Conservation (phyloP, 2,113 vertebrate genomes). For the Silurus meridionalis region DNA sequence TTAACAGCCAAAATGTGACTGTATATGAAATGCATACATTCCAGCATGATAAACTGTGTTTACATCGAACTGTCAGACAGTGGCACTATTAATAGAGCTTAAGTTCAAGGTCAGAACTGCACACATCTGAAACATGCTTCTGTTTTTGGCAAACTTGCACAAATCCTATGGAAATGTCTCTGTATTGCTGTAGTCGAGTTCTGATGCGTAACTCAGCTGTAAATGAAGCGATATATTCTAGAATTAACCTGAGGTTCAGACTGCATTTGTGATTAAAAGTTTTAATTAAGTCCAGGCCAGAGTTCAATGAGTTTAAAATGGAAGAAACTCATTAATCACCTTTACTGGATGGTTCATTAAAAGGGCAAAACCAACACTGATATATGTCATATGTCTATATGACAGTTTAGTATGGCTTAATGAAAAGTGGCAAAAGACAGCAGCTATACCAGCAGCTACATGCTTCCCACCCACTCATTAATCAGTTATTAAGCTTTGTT, state of each 20-base stretch:
- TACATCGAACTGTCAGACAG: not conserved
- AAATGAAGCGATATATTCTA: constrained; percentile 47
- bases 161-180: not conserved
- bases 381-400: not conserved
- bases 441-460: not conserved
- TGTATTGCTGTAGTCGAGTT: not conserved
- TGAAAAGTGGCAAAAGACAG: not conserved
- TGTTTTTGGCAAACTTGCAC: not conserved
- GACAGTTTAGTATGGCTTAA: not conserved
- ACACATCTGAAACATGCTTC: not conserved
- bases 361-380: constrained; percentile 60
- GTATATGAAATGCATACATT: not conserved
- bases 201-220: not conserved
- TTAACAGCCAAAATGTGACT: not conserved
- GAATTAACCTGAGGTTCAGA: constrained; percentile 59
- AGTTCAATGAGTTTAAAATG: constrained; percentile 56
- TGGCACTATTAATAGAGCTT: not conserved
- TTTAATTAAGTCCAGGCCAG: constrained; percentile 69
- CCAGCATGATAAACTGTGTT: not conserved
- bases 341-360: constrained; percentile 35
- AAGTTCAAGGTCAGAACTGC: not conserved
- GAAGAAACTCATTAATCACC: constrained; percentile 59
- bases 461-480: not conserved
- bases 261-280: constrained; percentile 65
- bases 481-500: not conserved